phyloP scores from a whole-genome alignment of 1,140 invertebrate species.

The Penaeus indicus region DNA sequence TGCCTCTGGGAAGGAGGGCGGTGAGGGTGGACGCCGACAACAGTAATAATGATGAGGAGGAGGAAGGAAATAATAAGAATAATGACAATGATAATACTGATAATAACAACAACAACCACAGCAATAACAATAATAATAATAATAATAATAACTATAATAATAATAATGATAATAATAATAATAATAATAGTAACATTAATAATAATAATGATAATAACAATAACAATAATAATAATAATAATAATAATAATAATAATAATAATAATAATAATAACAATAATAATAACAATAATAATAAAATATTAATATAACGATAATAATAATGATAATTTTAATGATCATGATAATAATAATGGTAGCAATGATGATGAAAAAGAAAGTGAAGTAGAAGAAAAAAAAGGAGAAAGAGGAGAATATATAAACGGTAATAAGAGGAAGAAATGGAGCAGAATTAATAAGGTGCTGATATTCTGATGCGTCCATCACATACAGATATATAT shows the following conservation, averaged over 20 bases:
- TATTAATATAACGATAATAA: neutral
- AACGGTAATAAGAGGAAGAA: too few species aligned
- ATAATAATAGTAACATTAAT: slow-evolving; percentile 39
- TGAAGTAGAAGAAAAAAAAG: too few species aligned
- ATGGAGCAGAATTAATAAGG: too few species aligned
- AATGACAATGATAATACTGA: too few species aligned
- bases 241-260: neutral
- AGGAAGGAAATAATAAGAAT: too few species aligned
- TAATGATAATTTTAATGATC: neutral
- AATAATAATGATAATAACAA: neutral
- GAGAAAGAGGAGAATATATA: too few species aligned
- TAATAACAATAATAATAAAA: neutral
- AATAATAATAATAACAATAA: neutral
- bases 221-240: neutral
- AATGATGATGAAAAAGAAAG: too few species aligned
- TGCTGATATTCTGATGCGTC: too few species aligned
- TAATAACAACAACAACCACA: neutral
- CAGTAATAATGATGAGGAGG: too few species aligned
- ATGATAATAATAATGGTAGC: neutral
- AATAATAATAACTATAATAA: slow-evolving; percentile 7
- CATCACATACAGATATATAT: too few species aligned
- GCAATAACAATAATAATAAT: neutral
- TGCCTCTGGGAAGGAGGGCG: too few species aligned
- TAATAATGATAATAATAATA: slow-evolving; percentile 37
- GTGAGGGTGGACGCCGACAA: too few species aligned